Evolutionary conservation across 2,888 invertebrate genomes (phyloP).

Genomic region (Cyaniris semiargus): DNA sequence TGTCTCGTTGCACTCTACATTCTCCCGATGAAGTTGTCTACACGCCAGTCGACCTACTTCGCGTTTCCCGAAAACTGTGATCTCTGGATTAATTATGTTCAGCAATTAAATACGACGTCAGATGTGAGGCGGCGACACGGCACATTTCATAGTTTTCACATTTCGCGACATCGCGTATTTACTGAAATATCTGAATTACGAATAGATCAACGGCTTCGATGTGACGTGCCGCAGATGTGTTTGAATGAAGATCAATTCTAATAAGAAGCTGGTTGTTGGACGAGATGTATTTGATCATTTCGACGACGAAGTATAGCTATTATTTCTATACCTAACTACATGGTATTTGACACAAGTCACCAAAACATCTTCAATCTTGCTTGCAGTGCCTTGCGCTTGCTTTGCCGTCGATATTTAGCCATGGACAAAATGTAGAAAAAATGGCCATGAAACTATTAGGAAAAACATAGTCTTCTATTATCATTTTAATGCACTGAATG

Average conservation of each 20-base stretch:
- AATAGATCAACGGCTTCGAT: neutral
- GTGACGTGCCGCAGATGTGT: neutral
- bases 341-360: too few relatives aligned
- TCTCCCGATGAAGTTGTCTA: constrained; percentile 31
- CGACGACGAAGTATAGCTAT: too few relatives aligned
- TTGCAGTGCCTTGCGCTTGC: too few relatives aligned
- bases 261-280: neutral
- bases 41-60: constrained; percentile 42
- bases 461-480: too few relatives aligned
- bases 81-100: constrained; percentile 71
- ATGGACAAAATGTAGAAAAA: too few relatives aligned
- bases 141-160: constrained; percentile 66
- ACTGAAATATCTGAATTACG: constrained; percentile 46
- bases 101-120: constrained; percentile 72
- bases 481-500: neutral
- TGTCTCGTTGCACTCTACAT: constrained; percentile 14
- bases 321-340: too few relatives aligned
- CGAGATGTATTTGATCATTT: too few relatives aligned
- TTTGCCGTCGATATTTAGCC: too few relatives aligned
- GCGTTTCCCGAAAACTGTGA: constrained; percentile 57
- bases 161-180: constrained; percentile 55
- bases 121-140: constrained; percentile 68
- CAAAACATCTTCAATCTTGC: too few relatives aligned
- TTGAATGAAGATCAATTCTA: neutral
- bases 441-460: too few relatives aligned